These are phyloP conservation scores for Byasa hedistus DNA, from an alignment of 2,888 invertebrate species.

Conservation along the genomic window DNA sequence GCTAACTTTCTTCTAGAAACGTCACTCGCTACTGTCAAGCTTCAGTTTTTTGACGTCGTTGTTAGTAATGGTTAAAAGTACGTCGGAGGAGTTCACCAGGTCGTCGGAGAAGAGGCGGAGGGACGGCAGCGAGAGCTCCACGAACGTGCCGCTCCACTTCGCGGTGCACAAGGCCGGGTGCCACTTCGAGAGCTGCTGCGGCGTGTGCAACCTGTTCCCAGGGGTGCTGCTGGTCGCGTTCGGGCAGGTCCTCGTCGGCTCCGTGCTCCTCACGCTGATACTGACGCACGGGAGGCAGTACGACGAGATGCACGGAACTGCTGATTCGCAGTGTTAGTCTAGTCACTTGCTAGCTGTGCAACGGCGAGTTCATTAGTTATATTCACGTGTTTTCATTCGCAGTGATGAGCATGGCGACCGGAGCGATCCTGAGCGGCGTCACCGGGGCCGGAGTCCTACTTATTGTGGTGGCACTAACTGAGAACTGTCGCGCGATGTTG, in stretches of 20 bases:
- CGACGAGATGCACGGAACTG: constrained; percentile 64
- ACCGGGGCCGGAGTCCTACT: constrained; percentile 65
- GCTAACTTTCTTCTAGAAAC: neutral
- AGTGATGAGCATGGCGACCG: constrained; percentile 63
- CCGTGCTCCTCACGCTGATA: constrained; percentile 60
- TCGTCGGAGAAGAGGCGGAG: constrained; percentile 48
- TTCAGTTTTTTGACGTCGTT: too few relatives aligned
- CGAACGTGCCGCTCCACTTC: constrained; percentile 74
- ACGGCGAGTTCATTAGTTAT: too few relatives aligned
- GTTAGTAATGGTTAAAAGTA: constrained; percentile 46
- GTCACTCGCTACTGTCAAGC: neutral
- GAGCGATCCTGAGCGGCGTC: constrained; percentile 60
- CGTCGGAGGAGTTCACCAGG: constrained; percentile 46
- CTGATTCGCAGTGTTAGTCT: constrained; percentile 53
- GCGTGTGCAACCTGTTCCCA: constrained; percentile 70
- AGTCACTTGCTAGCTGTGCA: too few relatives aligned
- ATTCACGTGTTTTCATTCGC: constrained; percentile 11
- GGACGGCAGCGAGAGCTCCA: constrained; percentile 47
- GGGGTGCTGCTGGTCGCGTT: constrained; percentile 70
- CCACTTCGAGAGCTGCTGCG: constrained; percentile 73
- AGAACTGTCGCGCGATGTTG: constrained; percentile 73
- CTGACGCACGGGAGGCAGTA: constrained; percentile 61
- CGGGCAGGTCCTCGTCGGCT: constrained; percentile 62
- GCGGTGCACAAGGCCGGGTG: constrained; percentile 63
- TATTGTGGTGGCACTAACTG: constrained; percentile 67